Conservation (phyloP, 1,140 invertebrate genomes). For the Mizuhopecten yessoensis region DNA sequence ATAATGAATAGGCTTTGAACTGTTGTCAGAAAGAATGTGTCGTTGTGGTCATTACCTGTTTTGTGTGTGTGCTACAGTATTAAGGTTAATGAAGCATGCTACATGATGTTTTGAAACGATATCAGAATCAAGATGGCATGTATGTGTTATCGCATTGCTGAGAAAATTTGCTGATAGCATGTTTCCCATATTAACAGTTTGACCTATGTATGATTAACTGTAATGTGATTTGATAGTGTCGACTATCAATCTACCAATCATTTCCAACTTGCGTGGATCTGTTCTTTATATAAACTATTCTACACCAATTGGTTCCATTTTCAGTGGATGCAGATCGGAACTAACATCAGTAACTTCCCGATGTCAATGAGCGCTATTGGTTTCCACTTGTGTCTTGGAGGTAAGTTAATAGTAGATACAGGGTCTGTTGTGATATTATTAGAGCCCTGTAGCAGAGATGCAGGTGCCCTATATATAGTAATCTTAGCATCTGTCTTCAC, state of each 20-base stretch:
- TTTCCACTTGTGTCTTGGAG: slow-evolving; percentile 93
- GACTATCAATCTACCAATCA: background rate
- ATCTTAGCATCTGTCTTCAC: too few relatives aligned
- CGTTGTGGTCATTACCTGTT: too few relatives aligned
- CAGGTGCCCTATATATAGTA: too few relatives aligned
- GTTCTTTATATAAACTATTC: background rate
- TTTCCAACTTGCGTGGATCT: background rate
- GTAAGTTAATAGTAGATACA: too few relatives aligned
- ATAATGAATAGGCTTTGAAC: too few relatives aligned
- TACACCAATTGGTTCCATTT: slow-evolving; percentile 58
- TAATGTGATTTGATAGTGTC: background rate
- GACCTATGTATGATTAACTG: too few relatives aligned
- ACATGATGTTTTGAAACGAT: slow-evolving; percentile 48
- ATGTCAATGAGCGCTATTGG: slow-evolving; percentile 90
- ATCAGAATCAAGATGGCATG: slow-evolving; percentile 43
- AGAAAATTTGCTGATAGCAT: slow-evolving; percentile 41
- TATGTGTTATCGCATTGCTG: slow-evolving; percentile 43
- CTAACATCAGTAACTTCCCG: slow-evolving; percentile 94
- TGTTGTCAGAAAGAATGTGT: too few relatives aligned
- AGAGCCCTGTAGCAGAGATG: too few relatives aligned
- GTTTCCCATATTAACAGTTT: background rate
- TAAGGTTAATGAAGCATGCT: slow-evolving; percentile 10
- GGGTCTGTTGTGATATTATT: too few relatives aligned
- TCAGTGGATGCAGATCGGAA: slow-evolving; percentile 93
- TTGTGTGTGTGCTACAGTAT: too few relatives aligned